Conservation (phyloP, 53 echinoderm and acorn worm genomes). For the Patiria pectinifera region DNA sequence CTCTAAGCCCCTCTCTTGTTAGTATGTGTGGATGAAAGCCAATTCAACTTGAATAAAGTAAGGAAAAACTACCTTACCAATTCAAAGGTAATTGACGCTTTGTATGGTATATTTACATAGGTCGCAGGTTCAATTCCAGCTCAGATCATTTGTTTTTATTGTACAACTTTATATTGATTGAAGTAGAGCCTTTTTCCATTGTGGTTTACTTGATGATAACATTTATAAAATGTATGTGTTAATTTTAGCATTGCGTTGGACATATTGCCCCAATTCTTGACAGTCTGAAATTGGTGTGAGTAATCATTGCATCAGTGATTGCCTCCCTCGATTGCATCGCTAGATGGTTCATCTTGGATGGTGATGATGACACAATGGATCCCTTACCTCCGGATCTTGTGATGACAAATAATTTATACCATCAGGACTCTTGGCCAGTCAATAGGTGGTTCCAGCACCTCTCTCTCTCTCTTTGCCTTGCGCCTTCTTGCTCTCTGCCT, state of each 20-base stretch:
- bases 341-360: neutral
- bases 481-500: neutral
- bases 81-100: too few relatives aligned
- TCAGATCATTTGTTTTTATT: too few relatives aligned
- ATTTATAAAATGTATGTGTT: too few relatives aligned
- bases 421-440: constrained; percentile 16
- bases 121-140: too few relatives aligned
- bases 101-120: too few relatives aligned
- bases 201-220: too few relatives aligned
- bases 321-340: neutral
- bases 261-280: neutral
- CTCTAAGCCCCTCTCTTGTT: too few relatives aligned
- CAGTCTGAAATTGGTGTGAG: neutral
- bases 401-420: constrained; percentile 61
- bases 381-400: neutral
- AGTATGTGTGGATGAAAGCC: too few relatives aligned
- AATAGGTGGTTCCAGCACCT: constrained; percentile 26
- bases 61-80: too few relatives aligned
- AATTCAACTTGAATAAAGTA: too few relatives aligned
- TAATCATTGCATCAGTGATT: neutral
- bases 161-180: too few relatives aligned
- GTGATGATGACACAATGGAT: constrained; percentile 15
- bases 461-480: neutral
- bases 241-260: neutral
- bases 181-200: too few relatives aligned